Evolutionary conservation across 2,888 invertebrate species (phyloP).

Genomic region (Melinopterus prodromus): DNA sequence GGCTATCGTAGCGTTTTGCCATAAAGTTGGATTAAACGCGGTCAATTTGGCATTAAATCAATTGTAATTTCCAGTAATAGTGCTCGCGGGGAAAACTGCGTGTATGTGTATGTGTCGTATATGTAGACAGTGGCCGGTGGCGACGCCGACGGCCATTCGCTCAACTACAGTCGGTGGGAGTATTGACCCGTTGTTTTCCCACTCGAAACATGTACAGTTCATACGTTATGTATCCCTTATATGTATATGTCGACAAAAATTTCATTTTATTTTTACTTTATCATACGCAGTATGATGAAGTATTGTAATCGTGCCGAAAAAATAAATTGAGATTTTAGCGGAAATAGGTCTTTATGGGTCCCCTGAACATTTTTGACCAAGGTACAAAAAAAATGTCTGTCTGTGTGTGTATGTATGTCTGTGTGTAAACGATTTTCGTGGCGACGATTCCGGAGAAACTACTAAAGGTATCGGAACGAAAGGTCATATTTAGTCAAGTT

Average conservation of each 20-base stretch:
- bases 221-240: background rate
- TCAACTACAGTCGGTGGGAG: constrained; percentile 49
- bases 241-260: background rate
- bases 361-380: too few species aligned
- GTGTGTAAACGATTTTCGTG: too few species aligned
- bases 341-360: too few species aligned
- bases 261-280: too few species aligned
- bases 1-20: constrained; percentile 14
- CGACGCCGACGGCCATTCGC: constrained; percentile 48
- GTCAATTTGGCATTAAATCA: constrained; percentile 27
- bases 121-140: constrained; percentile 46
- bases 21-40: constrained; percentile 23
- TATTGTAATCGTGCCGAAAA: too few species aligned
- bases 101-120: constrained; percentile 5
- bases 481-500: too few species aligned
- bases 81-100: constrained; percentile 17
- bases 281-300: too few species aligned
- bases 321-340: too few species aligned
- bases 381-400: too few species aligned
- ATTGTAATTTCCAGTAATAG: constrained; percentile 22
- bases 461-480: too few species aligned
- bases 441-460: too few species aligned
- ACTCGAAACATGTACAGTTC: background rate
- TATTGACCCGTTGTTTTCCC: constrained; percentile 50
- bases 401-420: too few species aligned